Conservation (phyloP, 2,888 invertebrate species). For the Chymomyza procnemis region DNA sequence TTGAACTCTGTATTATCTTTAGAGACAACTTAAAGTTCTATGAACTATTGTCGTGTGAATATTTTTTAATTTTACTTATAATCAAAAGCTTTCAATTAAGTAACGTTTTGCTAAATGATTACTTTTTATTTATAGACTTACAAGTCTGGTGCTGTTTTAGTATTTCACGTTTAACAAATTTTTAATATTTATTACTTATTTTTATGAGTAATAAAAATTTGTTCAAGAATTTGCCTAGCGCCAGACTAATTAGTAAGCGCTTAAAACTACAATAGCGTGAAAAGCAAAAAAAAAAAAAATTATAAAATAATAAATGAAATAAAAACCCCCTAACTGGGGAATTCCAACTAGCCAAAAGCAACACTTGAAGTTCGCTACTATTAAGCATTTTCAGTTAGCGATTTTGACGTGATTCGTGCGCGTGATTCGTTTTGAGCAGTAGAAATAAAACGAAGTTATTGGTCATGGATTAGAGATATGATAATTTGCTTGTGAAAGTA, state of each 20-base stretch:
- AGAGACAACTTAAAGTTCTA: no score
- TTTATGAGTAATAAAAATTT: slow-evolving; percentile 49
- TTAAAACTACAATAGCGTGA: background rate
- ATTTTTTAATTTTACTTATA: background rate
- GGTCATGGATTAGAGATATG: no score
- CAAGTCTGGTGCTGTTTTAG: background rate
- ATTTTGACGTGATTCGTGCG: no score
- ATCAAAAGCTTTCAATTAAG: background rate
- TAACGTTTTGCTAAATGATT: background rate
- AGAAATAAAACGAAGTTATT: no score
- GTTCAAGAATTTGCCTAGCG: slow-evolving; percentile 29
- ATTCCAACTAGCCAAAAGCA: background rate
- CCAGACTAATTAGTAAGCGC: background rate
- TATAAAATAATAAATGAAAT: no score
- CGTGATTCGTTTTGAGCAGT: no score
- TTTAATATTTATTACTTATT: slow-evolving; percentile 53
- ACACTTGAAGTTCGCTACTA: no score
- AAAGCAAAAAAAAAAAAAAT: background rate
- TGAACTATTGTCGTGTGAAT: background rate
- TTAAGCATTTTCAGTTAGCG: no score
- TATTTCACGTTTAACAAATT: slow-evolving; percentile 32
- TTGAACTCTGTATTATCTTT: no score
- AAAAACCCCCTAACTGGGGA: background rate
- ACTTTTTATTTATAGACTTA: background rate
- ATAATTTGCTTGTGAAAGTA: no score